phyloP scores from a whole-genome alignment of 2,113 vertebrate genomes.

The Baryphthengus martii region DNA sequence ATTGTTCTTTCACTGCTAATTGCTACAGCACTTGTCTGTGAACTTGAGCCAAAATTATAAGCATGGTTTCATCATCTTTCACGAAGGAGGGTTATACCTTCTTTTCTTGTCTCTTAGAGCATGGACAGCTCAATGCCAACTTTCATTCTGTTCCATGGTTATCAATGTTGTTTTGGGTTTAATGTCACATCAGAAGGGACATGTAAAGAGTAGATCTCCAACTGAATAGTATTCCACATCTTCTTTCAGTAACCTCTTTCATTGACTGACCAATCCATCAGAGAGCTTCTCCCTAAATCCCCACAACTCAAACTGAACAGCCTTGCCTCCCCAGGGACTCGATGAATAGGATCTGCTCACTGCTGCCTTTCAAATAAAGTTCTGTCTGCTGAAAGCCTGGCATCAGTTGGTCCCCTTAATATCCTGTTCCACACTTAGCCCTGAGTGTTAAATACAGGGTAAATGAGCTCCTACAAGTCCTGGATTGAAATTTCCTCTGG shows the following conservation, averaged over 20 bases:
- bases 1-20: conserved; percentile 45
- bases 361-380: background rate
- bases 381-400: background rate
- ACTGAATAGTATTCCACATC: background rate
- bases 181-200: background rate
- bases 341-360: background rate
- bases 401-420: background rate
- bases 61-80: background rate
- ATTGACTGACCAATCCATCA: background rate
- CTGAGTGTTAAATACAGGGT: background rate
- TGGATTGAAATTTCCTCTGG: background rate
- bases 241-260: background rate
- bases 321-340: background rate
- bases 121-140: rapidly evolving
- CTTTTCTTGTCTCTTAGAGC: background rate
- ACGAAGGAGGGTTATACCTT: background rate
- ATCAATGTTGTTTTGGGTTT: background rate
- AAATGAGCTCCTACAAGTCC: background rate
- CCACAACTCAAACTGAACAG: background rate
- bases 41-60: background rate
- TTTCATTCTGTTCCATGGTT: background rate
- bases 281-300: background rate
- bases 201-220: background rate
- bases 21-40: background rate
- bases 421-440: background rate